Base-by-base conservation (phyloP, 2,113 vertebrate species). In the Murina feae region DNA sequence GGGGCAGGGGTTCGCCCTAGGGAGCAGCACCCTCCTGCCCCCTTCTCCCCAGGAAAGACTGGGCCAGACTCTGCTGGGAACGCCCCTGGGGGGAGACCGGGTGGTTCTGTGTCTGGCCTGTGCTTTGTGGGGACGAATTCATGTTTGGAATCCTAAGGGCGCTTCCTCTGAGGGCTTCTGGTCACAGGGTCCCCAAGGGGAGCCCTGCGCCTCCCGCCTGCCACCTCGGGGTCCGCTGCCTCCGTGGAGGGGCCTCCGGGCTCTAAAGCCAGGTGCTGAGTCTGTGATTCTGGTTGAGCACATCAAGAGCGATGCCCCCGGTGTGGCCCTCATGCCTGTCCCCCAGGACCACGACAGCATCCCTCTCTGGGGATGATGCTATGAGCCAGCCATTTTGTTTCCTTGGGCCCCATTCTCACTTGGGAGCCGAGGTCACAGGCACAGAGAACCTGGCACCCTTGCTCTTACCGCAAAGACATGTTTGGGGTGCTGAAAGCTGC, bases 81-180 rank as follows among this genome's bases (percentile, higher is more conserved):
- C 39, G 23, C 8, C 20, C 23, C 32, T 2, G 0, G 0, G 8
- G 32, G 63, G 72, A 37, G 84, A 28, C 58, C 0, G 6, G 23
- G 6, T 10, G 32, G 35, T 21, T 65, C 32, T 63, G 25, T 21
- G 58, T 30, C n/a, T 32, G 0, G 0, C 17, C 18, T 20, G 37
- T 28, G 9, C 13, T 68, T 28, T 68, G 49, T 5, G 12, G 21
- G 20, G 44, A 71, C 60, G 3, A 53, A 37, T 32, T 75, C 39
- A 37, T 4, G 21, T 51, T 32, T 90, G 53, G 32, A 35, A 25
- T 28, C 68, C 21, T 9, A 7, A 49, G 21, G 0, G 5, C 3
- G 53, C 12, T 35, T 21, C 44, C 51, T 47, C 6, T 37, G 71
- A 28, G 66, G 60, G 35, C 44, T 85, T 60, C 39, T 18, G 12